Conservation (phyloP, 2,797 vertebrate genomes). For the Channallabes apus region DNA sequence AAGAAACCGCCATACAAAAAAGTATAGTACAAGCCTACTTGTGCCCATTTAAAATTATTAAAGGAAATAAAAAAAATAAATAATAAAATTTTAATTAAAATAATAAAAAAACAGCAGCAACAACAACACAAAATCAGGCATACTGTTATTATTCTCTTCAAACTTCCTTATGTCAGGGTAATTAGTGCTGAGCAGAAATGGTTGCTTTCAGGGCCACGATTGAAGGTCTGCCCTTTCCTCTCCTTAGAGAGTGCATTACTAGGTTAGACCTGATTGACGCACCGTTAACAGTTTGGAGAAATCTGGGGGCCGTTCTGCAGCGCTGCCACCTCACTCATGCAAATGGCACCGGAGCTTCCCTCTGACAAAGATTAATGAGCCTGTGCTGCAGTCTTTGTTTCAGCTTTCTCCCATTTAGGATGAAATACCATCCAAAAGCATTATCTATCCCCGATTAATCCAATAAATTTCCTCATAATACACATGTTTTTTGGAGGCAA, state of each 20-base stretch:
- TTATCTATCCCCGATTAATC: constrained; percentile 99
- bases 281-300: constrained; percentile 73
- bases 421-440: constrained; percentile 99
- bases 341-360: constrained; percentile 95
- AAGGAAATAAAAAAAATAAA: background rate
- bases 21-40: background rate
- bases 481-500: constrained; percentile 93
- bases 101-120: background rate
- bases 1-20: background rate
- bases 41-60: background rate
- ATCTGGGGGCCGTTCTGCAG: constrained; percentile 84
- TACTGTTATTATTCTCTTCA: constrained; percentile 47
- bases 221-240: constrained; percentile 47
- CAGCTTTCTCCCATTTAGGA: constrained; percentile 92
- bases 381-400: constrained; percentile 97
- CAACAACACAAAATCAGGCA: background rate
- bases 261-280: constrained; percentile 77
- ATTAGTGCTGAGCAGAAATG: constrained; percentile 67
- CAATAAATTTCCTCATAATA: constrained; percentile 91
- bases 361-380: constrained; percentile 99
- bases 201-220: constrained; percentile 55
- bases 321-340: constrained; percentile 96
- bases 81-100: background rate
- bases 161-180: constrained; percentile 54
- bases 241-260: constrained; percentile 69